Conservation (phyloP, 2,113 vertebrate genomes). For the Hippoglossus stenolepis region DNA sequence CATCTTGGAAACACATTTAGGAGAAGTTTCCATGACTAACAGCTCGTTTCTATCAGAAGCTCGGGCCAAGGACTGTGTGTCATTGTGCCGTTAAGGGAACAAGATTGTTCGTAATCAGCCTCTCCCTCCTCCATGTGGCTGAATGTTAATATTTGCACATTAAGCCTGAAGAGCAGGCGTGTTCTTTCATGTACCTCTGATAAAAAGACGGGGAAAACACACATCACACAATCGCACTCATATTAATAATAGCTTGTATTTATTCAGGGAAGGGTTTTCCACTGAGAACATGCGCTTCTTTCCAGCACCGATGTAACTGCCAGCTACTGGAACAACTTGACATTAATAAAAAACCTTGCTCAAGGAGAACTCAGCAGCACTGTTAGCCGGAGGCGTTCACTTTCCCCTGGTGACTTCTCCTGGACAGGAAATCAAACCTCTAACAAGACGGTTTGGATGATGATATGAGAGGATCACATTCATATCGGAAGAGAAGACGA, state of each 20-base stretch:
- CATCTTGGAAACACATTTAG: neutral
- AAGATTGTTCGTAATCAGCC: constrained; percentile 27
- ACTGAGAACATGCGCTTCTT: neutral
- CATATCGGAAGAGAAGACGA: neutral
- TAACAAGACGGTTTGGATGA: neutral
- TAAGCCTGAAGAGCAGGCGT: neutral
- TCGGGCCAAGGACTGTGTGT: constrained; percentile 29
- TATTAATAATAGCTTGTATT: constrained; percentile 25
- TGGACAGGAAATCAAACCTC: constrained; percentile 3
- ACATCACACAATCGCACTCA: constrained; percentile 14
- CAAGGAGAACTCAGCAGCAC: constrained; percentile 11
- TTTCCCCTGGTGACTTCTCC: neutral
- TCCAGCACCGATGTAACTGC: neutral
- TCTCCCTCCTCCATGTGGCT: constrained; percentile 4
- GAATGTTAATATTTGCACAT: constrained; percentile 53
- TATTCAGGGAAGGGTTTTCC: constrained; percentile 27
- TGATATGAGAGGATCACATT: neutral
- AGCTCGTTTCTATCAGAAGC: neutral
- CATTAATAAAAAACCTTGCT: constrained; percentile 15
- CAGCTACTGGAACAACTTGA: neutral
- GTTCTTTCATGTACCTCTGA: constrained; percentile 9
- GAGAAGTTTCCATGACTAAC: neutral
- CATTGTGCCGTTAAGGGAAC: constrained; percentile 9
- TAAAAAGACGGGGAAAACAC: constrained; percentile 27
- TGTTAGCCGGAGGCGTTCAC: constrained; percentile 1